Conservation (phyloP, 2,797 vertebrate species). For the Scolopax bukidnonensis region DNA sequence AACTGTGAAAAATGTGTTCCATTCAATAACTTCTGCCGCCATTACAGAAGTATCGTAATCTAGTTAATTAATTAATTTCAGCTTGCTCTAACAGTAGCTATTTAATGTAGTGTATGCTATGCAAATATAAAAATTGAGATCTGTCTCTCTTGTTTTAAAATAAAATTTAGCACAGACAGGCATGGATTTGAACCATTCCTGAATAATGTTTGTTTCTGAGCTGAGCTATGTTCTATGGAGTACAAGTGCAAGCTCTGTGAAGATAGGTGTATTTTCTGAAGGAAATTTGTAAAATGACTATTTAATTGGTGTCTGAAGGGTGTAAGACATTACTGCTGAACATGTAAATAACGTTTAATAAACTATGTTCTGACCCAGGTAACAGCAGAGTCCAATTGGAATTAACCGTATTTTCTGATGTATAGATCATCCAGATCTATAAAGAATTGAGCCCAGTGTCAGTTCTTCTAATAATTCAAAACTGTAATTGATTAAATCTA, state of each 20-base stretch:
- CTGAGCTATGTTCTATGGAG: not conserved
- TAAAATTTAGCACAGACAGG: not conserved
- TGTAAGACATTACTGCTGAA: not conserved
- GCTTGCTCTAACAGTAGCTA: not conserved
- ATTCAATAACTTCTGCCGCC: not conserved
- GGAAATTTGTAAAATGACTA: not conserved
- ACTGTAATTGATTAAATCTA: not conserved
- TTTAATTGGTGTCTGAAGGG: not conserved
- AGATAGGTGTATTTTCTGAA: not conserved
- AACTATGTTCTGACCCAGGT: not conserved
- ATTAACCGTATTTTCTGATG: not conserved
- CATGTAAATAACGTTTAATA: not conserved
- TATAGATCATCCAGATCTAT: not conserved
- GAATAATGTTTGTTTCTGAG: accelerated
- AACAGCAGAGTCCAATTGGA: not conserved
- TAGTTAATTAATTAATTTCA: not conserved
- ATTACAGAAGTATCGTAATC: not conserved
- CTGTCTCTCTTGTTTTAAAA: not conserved
- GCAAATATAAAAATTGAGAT: not conserved
- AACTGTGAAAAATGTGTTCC: not conserved
- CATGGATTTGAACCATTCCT: not conserved
- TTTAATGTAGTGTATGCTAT: not conserved
- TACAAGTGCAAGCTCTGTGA: accelerated
- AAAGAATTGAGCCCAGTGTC: not conserved
- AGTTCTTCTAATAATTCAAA: not conserved